Base-by-base conservation (phyloP, 2,888 invertebrate species). In the Campoplex nolae region DNA sequence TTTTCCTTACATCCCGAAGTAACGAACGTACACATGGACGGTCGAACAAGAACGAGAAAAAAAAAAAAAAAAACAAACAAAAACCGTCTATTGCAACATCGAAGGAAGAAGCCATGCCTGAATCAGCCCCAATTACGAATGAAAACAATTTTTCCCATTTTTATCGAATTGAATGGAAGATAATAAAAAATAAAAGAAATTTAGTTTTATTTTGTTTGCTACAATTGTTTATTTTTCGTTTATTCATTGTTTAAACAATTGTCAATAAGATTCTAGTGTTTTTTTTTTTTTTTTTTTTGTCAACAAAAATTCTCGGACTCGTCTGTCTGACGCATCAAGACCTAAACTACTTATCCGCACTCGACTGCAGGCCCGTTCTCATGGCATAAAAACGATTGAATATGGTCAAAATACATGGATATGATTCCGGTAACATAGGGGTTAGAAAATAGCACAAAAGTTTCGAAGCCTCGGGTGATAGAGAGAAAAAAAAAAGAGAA, bases 1-100 rank as follows among this genome's bases (percentile, higher is more conserved):
- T 79, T 79, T 70, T 45, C 23, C 67, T 62, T 62, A 62, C 38
- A 67, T 67, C 38, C 38, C 8, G 18, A 38, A 42, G 18, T 67
- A 42, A 42, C 67, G 67, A 38, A 38, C n/a, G 13, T 13, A 16
- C 32, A 32, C 62, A 62, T 32, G 32, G 28, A 62, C 3, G 32
- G 28, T 13, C 28, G 11, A 2, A 0, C 13, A 3, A 7, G 3
- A 0, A 1, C 9, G 8, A 16, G 2, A 38, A 67, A 67, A 35
- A 32, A 18, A 73, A 54, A 54, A 0, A 18, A 48, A 16, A 28
- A 70, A 3, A n/a, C n/a, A n/a, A n/a, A n/a, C n/a, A n/a, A 51
- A n/a, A 48, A 48, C 4, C 18, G 8, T 54, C n/a, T 54, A 23
- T 56, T 56, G 56, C 56, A 56, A 56, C 23, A 56, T 56, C 3